Evolutionary conservation across 2,797 vertebrate genomes (phyloP).

Genomic region (Benthosema pterotum): DNA sequence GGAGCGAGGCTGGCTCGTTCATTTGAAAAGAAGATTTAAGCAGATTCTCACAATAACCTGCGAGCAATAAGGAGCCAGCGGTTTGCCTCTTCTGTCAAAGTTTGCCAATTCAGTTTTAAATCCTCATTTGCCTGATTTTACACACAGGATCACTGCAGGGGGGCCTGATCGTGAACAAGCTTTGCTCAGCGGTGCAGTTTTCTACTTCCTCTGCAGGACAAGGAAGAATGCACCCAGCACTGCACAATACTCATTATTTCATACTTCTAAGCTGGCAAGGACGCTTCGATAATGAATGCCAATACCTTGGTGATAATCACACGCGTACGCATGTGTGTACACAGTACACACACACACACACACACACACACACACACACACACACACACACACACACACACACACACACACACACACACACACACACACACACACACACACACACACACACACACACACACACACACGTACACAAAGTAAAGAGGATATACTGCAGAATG

Average conservation of each 20-base stretch:
- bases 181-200: constrained; percentile 44
- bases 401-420: constrained; percentile 9
- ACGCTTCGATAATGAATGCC: too few relatives aligned
- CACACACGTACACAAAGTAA: too few relatives aligned
- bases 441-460: background rate
- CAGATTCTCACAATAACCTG: constrained; percentile 54
- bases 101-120: constrained; percentile 56
- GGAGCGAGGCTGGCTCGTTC: constrained; percentile 35
- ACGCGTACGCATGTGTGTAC: too few relatives aligned
- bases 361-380: too few relatives aligned
- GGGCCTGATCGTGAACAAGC: constrained; percentile 35
- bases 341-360: too few relatives aligned
- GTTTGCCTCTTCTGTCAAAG: constrained; percentile 37
- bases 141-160: constrained; percentile 35
- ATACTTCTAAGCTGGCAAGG: background rate
- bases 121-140: constrained; percentile 54
- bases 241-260: constrained; percentile 39
- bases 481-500: too few relatives aligned
- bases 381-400: background rate
- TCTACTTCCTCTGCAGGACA: background rate
- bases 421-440: background rate
- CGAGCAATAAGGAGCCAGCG: constrained; percentile 39
- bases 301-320: too few relatives aligned
- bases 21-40: constrained; percentile 51
- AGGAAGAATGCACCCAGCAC: constrained; percentile 30